Base-by-base conservation (phyloP, 2,797 vertebrate genomes). In the Neosilurus hyrtlii region DNA sequence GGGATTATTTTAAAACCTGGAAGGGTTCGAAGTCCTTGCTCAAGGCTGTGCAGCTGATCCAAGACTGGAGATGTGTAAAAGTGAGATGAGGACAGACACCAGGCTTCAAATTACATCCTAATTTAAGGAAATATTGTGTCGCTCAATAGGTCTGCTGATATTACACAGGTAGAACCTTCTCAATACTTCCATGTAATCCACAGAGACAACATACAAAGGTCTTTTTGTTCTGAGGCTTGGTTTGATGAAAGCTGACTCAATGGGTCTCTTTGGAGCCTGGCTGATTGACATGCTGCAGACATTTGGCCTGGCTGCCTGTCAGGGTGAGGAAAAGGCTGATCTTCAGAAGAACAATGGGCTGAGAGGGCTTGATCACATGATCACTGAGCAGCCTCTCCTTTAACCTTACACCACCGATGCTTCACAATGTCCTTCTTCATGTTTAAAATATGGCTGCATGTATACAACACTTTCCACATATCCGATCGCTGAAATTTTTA, bases 261-360 rank as follows among this genome's bases (percentile, higher is more conserved):
- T 84, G 82, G 78, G 83, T 77, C 75, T 65, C 84, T 80, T 85
- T 85, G 75, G 86, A 84, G 80, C 49, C 61, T 62, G 79, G 63
- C 86, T 89, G 87, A 89, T 86, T 87, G 87, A 87, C 86, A 88
- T 87, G 80, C 86, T 83, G 68, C 51, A 76, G 86, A 87, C 86
- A 86, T 84, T 84, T 88, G 82, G 86, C 83, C 79, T 81, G 79
- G 82, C 81, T 88, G 87, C 74, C 72, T 85, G 86, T 84, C 86
- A 87, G 78, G 20, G 78, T 83, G 83, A 85, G 80, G 76, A 83
- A 86, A 85, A 77, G 81, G 79, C 82, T 86, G 84, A 85, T 87
- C 83, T 59, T 52, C 24, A 67, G 59, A 83, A 82, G 78, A 84
- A 86, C 37, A 63, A 84, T 1, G 72, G 77, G 26, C 82, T 56